Base-by-base conservation (phyloP, 1,140 invertebrate genomes). In the Trichonephila clavata region DNA sequence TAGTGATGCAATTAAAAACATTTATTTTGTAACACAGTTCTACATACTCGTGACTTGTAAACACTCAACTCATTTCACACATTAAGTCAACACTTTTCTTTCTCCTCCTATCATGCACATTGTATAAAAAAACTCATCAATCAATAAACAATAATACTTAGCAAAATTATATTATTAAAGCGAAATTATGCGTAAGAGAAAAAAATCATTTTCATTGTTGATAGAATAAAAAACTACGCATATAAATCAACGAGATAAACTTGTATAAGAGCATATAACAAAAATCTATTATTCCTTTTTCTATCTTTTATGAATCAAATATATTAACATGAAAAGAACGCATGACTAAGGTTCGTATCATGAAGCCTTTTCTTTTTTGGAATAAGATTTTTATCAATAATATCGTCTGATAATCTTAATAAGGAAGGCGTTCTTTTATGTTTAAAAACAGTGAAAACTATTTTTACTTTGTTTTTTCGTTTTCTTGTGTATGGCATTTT, bases 401-500 rank as follows among this genome's bases (percentile, higher is more conserved):
- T 86, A 86, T 86, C 84, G 24, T n/a, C 20, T 59, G 16, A 14
- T 59, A 57, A 92, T 92, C 90, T 86, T 92, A 92, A 92, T 92
- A 92, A 71, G 77, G 16, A 86, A 92, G 90, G 90, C 90, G 90
- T 63, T 65, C 63, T 59, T 92, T 86, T 86, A n/a, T 90, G 20
- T 13, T 90, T 77, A 50, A 65, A 83, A 91, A 91, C 65, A 60
- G 61, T 80, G n/a, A 24, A 80, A 90, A 80, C 21, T 14, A n/a
- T n/a, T 63, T 39, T 65, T 91, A 83, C 10, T 20, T 39, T 59
- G 43, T 83, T 18, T 86, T 32, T 61, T 10, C 59, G 3, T 18
- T 63, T 32, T 32, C 20, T 63, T 57, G 27, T 63, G 27, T 18
- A 18, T 86, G 57, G 57, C 84, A 13, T 61, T 60, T 61, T 32